phyloP scores from a whole-genome alignment of 1,140 invertebrate genomes.

The Lordiphosa clarofinis region DNA sequence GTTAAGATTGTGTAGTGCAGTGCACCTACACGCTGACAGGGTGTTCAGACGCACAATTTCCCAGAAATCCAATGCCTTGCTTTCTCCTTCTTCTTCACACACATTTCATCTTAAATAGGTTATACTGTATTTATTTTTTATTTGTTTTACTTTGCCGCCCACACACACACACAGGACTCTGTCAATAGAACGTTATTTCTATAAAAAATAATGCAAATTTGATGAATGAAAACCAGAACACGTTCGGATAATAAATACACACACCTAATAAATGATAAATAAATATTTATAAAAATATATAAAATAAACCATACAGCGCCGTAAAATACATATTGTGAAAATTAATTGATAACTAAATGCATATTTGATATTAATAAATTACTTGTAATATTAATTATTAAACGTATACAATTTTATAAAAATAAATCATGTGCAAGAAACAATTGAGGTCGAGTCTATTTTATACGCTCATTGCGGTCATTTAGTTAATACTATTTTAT shows the following conservation, averaged over 20 bases:
- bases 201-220: constrained; percentile 5
- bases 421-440: constrained; percentile 71
- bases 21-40: constrained; percentile 14
- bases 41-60: constrained; percentile 47
- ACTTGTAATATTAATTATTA: constrained; percentile 76
- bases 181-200: constrained; percentile 53
- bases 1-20: constrained; percentile 20
- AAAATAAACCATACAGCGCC: constrained; percentile 44
- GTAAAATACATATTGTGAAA: constrained; percentile 71
- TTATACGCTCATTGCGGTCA: too few species aligned
- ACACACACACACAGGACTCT: constrained; percentile 29
- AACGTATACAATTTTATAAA: constrained; percentile 78
- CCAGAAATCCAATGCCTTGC: constrained; percentile 6
- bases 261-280: constrained; percentile 22
- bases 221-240: constrained; percentile 27
- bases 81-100: constrained; percentile 32
- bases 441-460: constrained; percentile 1
- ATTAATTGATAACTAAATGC: constrained; percentile 73
- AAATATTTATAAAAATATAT: constrained; percentile 39
- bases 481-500: too few species aligned
- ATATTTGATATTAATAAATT: constrained; percentile 77
- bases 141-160: constrained; percentile 30
- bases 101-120: constrained; percentile 43
- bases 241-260: constrained; percentile 18
- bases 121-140: constrained; percentile 42